Evolutionary conservation across 2,888 invertebrate species (phyloP).

Genomic region (Chymomyza fuscimana): DNA sequence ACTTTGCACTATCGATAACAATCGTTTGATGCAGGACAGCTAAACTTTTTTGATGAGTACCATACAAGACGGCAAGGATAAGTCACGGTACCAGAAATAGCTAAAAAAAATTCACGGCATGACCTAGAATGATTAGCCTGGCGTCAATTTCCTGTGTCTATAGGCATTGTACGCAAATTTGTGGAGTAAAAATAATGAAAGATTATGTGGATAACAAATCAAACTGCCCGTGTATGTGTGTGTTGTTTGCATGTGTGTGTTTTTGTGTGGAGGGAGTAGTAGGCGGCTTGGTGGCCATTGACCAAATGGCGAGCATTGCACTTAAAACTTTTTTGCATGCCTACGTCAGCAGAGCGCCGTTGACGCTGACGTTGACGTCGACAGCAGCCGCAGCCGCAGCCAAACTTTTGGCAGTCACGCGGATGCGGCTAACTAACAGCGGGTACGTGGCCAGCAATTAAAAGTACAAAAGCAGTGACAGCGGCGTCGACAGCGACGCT

Average conservation of each 20-base stretch:
- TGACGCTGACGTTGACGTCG: slow-evolving; percentile 26
- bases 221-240: slow-evolving; percentile 42
- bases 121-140: too few species aligned
- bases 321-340: slow-evolving; percentile 69
- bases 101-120: too few species aligned
- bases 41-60: too few species aligned
- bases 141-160: too few species aligned
- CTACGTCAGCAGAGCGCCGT: slow-evolving; percentile 47
- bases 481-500: slow-evolving; percentile 13
- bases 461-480: slow-evolving; percentile 33
- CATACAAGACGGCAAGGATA: too few species aligned
- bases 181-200: too few species aligned
- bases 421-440: slow-evolving; percentile 1
- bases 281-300: not conserved
- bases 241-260: slow-evolving; percentile 8
- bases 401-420: slow-evolving; percentile 15
- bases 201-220: too few species aligned
- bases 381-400: not conserved
- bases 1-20: too few species aligned
- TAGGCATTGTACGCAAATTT: too few species aligned
- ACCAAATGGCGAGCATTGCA: slow-evolving; percentile 47
- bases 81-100: too few species aligned
- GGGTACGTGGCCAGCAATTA: slow-evolving; percentile 38
- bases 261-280: slow-evolving; percentile 9
- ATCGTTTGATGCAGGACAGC: too few species aligned